Percentiles rank a stretch among this genome's conserved stretches.
Evolutionary conservation across 2,797 vertebrate species (phyloP).

Genomic region (Neostethus bicornis): DNA sequence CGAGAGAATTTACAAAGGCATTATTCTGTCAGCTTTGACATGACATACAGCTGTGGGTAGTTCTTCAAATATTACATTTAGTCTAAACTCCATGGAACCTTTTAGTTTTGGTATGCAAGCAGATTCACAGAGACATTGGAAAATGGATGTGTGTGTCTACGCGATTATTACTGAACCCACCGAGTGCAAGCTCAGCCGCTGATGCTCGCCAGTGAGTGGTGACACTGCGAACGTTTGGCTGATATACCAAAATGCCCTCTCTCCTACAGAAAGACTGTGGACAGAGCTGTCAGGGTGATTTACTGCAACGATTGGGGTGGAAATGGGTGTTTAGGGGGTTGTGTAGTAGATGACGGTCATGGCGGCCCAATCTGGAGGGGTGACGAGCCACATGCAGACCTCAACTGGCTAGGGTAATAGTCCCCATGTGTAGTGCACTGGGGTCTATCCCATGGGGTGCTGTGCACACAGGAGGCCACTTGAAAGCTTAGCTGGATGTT

Average conservation of each 20-base stretch:
- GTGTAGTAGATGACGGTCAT: slow-evolving; percentile 67
- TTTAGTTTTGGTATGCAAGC: slow-evolving; percentile 27
- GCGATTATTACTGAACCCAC: slow-evolving; percentile 32
- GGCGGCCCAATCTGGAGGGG: slow-evolving; percentile 62
- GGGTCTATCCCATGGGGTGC: slow-evolving; percentile 73
- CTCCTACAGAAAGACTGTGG: slow-evolving; percentile 59
- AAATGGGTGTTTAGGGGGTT: slow-evolving; percentile 73
- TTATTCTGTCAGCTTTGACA: slow-evolving; percentile 15
- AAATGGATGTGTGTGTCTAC: slow-evolving; percentile 47
- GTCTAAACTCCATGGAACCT: slow-evolving; percentile 23
- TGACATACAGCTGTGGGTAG: slow-evolving; percentile 25
- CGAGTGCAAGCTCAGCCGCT: slow-evolving; percentile 39
- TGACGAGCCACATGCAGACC: slow-evolving; percentile 50
- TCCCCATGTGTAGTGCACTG: slow-evolving; percentile 79
- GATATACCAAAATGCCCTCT: slow-evolving; percentile 68
- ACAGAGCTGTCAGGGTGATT: slow-evolving; percentile 74
- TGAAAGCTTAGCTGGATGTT: slow-evolving; percentile 81
- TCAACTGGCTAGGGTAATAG: slow-evolving; percentile 71
- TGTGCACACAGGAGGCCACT: slow-evolving; percentile 78
- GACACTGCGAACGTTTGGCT: slow-evolving; percentile 32
- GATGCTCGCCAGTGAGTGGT: slow-evolving; percentile 34
- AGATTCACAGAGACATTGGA: slow-evolving; percentile 28
- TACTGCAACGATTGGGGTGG: slow-evolving; percentile 75
- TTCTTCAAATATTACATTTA: slow-evolving; percentile 3
- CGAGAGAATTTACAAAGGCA: slow-evolving; percentile 36